A percentile compares a stretch with the other conserved stretches of the same genome.
Conservation (phyloP, 2,113 vertebrate species). For the Cygnus buccinator region DNA sequence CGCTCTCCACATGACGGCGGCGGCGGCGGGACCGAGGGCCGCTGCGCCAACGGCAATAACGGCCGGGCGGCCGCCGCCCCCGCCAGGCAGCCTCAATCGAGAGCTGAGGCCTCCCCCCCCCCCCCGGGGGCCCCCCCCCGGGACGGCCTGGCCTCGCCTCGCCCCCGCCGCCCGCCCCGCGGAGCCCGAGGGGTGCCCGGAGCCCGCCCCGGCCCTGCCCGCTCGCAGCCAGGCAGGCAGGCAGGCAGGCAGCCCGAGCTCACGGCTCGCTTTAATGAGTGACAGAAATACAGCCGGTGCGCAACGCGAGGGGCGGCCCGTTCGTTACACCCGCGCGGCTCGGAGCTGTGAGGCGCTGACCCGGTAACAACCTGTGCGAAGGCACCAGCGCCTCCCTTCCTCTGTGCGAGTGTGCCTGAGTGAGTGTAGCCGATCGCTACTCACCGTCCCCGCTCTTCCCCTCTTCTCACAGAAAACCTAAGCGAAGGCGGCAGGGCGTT, state of each 20-base stretch:
- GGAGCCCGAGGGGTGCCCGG: no score
- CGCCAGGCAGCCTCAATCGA: conserved; percentile 16
- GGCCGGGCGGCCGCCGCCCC: not conserved
- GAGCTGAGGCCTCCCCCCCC: not conserved
- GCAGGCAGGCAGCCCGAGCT: not conserved
- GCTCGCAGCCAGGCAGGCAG: no score
- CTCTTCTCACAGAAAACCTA: accelerated
- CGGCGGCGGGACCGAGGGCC: accelerated
- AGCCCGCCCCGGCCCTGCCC: no score
- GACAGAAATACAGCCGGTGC: not conserved
- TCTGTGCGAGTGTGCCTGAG: accelerated
- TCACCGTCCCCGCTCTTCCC: not conserved
- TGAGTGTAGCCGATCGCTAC: not conserved
- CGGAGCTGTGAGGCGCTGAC: not conserved
- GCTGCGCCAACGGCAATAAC: not conserved
- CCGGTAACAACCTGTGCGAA: not conserved
- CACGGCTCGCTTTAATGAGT: not conserved
- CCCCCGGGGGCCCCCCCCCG: not conserved
- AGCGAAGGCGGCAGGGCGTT: accelerated
- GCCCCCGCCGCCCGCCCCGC: not conserved
- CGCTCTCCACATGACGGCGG: not conserved
- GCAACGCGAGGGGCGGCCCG: no score
- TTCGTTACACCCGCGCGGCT: accelerated
- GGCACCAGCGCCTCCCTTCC: accelerated
- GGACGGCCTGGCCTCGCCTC: not conserved